Evolutionary conservation across 2,888 invertebrate genomes (phyloP).

Genomic region (Branchipolynoe longqiensis): DNA sequence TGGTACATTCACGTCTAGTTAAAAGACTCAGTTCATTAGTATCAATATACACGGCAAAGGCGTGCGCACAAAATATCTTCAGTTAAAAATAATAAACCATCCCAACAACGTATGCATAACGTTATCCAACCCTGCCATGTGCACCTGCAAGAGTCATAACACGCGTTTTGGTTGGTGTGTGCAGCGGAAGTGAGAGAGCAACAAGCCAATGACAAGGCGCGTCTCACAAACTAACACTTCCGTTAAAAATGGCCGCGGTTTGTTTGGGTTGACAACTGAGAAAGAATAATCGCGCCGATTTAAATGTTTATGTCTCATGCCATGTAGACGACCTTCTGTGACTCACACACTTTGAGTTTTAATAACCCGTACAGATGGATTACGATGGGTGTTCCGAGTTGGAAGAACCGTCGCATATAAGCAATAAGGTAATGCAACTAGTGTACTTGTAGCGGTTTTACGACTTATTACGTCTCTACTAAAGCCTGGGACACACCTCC

Average conservation of each 20-base stretch:
- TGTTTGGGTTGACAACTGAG: conserved; percentile 45
- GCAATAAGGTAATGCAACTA: neutral
- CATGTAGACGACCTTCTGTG: neutral
- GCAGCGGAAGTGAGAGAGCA: neutral
- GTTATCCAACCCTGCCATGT: too few relatives aligned
- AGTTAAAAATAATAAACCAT: too few relatives aligned
- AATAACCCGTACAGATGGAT: too few relatives aligned
- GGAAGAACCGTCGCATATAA: neutral
- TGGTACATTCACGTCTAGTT: too few relatives aligned
- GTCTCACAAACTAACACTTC: neutral
- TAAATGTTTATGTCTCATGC: neutral
- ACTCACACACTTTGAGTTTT: too few relatives aligned
- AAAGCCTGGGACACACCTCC: too few relatives aligned
- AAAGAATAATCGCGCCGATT: neutral
- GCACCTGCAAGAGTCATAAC: neutral
- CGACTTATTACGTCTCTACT: too few relatives aligned
- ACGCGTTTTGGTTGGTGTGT: neutral
- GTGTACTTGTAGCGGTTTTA: too few relatives aligned
- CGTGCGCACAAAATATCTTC: too few relatives aligned
- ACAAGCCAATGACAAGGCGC: neutral
- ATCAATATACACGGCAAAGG: too few relatives aligned
- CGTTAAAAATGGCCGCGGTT: conserved; percentile 36
- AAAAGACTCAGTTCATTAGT: too few relatives aligned
- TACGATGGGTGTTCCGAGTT: conserved; percentile 2
- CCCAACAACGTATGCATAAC: too few relatives aligned